Conservation (phyloP, 2,797 vertebrate genomes). For the Todus mexicanus region DNA sequence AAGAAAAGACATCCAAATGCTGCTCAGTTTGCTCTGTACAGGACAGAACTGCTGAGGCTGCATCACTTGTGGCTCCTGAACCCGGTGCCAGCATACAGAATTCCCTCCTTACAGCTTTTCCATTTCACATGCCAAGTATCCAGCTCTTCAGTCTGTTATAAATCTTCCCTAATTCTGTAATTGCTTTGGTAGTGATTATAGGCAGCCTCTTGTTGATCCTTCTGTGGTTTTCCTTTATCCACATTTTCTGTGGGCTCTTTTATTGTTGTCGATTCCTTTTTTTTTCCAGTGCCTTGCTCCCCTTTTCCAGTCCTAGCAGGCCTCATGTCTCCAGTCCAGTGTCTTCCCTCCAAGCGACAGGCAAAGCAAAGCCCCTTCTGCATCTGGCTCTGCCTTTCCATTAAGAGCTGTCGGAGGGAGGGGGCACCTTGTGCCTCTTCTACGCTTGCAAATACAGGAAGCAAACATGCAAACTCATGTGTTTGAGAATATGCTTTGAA, state of each 20-base stretch:
- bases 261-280: conserved; percentile 1
- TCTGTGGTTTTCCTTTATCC: conserved; percentile 41
- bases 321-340: conserved; percentile 11
- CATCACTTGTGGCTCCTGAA: conserved; percentile 36
- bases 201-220: conserved; percentile 53
- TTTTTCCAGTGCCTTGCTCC: conserved; percentile 18
- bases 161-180: conserved; percentile 65
- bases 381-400: neutral
- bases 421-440: neutral
- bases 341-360: neutral
- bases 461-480: neutral
- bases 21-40: conserved; percentile 9
- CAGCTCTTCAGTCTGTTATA: conserved; percentile 51
- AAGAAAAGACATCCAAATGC: conserved; percentile 33
- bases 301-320: conserved; percentile 27
- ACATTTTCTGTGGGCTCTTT: conserved; percentile 37
- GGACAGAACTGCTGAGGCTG: conserved; percentile 64
- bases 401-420: neutral
- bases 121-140: conserved; percentile 37
- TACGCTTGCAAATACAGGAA: neutral
- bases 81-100: conserved; percentile 38
- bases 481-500: neutral
- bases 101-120: conserved; percentile 65
- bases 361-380: neutral
- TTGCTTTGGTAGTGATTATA: conserved; percentile 59